Evolutionary conservation across 2,797 vertebrate genomes (phyloP), one percentile per base, ranked within the genome.

Genomic region (Meriones psammophilus): DNA sequence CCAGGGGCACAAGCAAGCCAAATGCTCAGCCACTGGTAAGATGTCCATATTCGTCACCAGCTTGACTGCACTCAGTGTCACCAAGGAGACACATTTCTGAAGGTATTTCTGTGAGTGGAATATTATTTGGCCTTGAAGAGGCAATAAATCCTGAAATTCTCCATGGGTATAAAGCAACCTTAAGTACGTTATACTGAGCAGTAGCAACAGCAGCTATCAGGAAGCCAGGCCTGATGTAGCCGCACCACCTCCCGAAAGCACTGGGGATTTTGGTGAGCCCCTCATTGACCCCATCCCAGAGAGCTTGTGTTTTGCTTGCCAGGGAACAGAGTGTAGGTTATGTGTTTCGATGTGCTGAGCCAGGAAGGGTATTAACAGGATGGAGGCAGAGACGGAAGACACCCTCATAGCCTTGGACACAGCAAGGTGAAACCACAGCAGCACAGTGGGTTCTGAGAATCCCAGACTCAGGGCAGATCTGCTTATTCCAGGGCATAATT

Each of bases 371-470:
- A n/a, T 10, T 74, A 3, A 0, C 3, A 26, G 4, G 18, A 14
- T 30, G 18, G 2, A 20, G 12, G 20, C 24, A 2, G 30, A 68
- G 33, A 28, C 62, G 8, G 50, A 39, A 87, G 83, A 42, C 18
- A 8, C 22, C 1, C 0, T 17, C 13, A 3, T 69, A 60, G 39
- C 28, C 46, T 33, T 68, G 36, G 18, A 46, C 74, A 26, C 1
- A 1, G 22, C 46, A 33, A 54, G 78, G 42, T 28, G 18, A 3
- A 28, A 36, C 56, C 86, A 13, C 68, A 8, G 42, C 4, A 20
- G 54, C 3, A 5, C 26, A 0, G 2, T 0, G 22, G 8, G 18
- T n/a, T 4, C 1, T 0, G 36, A 62, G 83, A 4, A 22, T 0
- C n/a, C 33, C 2, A 2, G 60, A 46, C 36, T 33, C 22, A 0